Conservation (phyloP, 2,888 invertebrate species). For the Drosophila testacea region DNA sequence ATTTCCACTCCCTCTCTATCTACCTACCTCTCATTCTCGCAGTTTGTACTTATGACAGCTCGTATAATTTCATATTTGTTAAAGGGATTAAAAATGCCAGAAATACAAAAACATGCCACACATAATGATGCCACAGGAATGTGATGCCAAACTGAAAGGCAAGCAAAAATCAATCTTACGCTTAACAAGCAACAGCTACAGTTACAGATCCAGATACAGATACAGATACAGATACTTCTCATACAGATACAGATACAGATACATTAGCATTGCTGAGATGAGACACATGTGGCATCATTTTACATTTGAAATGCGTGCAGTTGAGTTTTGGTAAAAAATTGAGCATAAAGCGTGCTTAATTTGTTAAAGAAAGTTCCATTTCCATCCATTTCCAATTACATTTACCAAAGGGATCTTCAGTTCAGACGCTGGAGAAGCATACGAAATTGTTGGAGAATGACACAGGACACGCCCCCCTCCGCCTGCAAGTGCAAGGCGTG, state of each 20-base stretch:
- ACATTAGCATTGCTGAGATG: slow-evolving; percentile 11
- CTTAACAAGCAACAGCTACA: slow-evolving; percentile 44
- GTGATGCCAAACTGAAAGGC: slow-evolving; percentile 59
- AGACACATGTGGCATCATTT: slow-evolving; percentile 75
- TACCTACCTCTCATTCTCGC: too few species aligned
- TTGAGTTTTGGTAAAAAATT: slow-evolving; percentile 62
- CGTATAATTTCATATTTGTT: slow-evolving; percentile 75
- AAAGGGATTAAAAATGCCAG: slow-evolving; percentile 46
- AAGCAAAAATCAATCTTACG: slow-evolving; percentile 73
- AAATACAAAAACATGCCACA: slow-evolving; percentile 45
- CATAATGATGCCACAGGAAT: slow-evolving; percentile 34
- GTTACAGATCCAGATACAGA: slow-evolving; percentile 47
- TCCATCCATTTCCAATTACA: slow-evolving; percentile 28
- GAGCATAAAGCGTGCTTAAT: slow-evolving; percentile 80
- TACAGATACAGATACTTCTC: slow-evolving; percentile 25
- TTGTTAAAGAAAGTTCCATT: slow-evolving; percentile 69
- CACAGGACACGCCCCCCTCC: slow-evolving; percentile 62
- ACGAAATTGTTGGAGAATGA: slow-evolving; percentile 75
- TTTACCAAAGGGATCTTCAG: slow-evolving; percentile 6
- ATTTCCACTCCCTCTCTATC: neutral
- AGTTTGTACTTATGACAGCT: slow-evolving; percentile 57
- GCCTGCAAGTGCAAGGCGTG: slow-evolving; percentile 64
- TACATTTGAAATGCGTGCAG: slow-evolving; percentile 71
- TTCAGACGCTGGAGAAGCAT: slow-evolving; percentile 75
- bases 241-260: slow-evolving; percentile 41